Evolutionary conservation across 2,113 vertebrate genomes (phyloP).

Genomic region (Cynopterus brachyotis): DNA sequence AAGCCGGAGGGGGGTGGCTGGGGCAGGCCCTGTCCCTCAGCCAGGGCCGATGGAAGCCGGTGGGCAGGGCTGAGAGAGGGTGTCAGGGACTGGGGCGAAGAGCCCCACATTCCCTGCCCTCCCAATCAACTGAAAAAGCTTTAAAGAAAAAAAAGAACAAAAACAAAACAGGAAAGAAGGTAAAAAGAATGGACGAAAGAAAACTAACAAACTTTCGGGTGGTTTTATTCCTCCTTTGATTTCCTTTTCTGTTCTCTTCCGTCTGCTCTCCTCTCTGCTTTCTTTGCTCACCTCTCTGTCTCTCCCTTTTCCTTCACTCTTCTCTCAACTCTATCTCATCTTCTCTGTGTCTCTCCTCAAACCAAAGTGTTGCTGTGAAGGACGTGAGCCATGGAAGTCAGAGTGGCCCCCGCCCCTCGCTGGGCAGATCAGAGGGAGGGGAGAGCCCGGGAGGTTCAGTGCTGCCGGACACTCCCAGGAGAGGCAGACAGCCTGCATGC

Average conservation of each 20-base stretch:
- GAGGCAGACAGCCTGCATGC: slow-evolving; percentile 18
- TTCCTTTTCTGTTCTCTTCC: slow-evolving; percentile 34
- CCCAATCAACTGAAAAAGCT: slow-evolving; percentile 77
- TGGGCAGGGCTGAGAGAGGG: slow-evolving; percentile 71
- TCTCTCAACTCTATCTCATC: background rate
- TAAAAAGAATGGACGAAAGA: slow-evolving; percentile 67
- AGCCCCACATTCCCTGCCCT: slow-evolving; percentile 54
- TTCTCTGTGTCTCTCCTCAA: slow-evolving; percentile 78
- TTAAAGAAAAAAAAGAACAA: slow-evolving; percentile 71
- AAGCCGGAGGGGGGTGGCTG: slow-evolving; percentile 60
- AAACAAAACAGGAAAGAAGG: slow-evolving; percentile 65
- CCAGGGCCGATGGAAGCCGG: slow-evolving; percentile 51
- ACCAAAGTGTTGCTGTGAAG: slow-evolving; percentile 83
- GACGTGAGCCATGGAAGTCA: slow-evolving; percentile 79
- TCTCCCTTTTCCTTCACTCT: background rate
- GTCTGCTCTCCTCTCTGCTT: background rate
- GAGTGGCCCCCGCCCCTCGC: slow-evolving; percentile 34
- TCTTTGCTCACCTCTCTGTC: background rate
- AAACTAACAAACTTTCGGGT: slow-evolving; percentile 64
- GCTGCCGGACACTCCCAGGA: slow-evolving; percentile 42
- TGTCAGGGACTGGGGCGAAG: slow-evolving; percentile 69
- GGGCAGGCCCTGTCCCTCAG: slow-evolving; percentile 69
- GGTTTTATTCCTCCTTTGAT: slow-evolving; percentile 64
- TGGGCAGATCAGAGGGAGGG: slow-evolving; percentile 48
- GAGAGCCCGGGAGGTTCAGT: background rate